phyloP scores from a whole-genome alignment of 2,888 invertebrate species.

The Temnothorax rugatulus region DNA sequence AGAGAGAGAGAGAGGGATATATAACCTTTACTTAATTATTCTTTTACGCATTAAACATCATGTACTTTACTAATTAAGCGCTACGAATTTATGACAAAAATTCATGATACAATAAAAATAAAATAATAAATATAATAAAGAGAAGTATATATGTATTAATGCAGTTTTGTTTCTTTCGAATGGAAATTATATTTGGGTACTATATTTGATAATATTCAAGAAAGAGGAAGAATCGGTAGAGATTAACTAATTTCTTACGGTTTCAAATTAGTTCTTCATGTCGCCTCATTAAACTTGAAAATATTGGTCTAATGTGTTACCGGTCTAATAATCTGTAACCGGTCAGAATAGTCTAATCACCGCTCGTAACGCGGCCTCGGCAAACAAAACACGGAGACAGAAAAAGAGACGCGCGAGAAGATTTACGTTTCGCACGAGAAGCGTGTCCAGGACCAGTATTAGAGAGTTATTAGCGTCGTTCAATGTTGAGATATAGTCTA shows the following conservation, averaged over 20 bases:
- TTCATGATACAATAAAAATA: not conserved
- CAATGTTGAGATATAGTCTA: constrained; percentile 5
- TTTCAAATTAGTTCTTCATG: not conserved
- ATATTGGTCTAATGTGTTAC: not conserved
- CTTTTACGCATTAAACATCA: not conserved
- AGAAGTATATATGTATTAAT: not conserved
- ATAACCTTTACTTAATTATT: too few relatives aligned
- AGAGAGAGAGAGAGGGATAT: too few relatives aligned
- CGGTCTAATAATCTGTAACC: constrained; percentile 9
- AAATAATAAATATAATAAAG: not conserved
- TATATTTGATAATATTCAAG: not conserved
- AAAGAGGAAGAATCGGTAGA: not conserved
- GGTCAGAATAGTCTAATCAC: constrained; percentile 1
- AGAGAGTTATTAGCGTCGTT: constrained; percentile 25
- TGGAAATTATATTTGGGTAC: not conserved
- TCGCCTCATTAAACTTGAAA: constrained; percentile 2
- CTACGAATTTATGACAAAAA: not conserved
- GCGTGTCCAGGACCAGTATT: not conserved
- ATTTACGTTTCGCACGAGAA: constrained; percentile 18
- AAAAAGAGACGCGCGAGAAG: not conserved
- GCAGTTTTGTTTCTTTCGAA: not conserved
- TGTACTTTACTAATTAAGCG: not conserved
- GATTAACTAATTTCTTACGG: not conserved
- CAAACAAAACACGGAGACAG: not conserved
- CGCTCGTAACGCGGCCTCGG: not conserved